These are phyloP conservation scores for Hiodon alosoides DNA, from an alignment of 2,113 vertebrate genomes.

Conservation along the genomic window DNA sequence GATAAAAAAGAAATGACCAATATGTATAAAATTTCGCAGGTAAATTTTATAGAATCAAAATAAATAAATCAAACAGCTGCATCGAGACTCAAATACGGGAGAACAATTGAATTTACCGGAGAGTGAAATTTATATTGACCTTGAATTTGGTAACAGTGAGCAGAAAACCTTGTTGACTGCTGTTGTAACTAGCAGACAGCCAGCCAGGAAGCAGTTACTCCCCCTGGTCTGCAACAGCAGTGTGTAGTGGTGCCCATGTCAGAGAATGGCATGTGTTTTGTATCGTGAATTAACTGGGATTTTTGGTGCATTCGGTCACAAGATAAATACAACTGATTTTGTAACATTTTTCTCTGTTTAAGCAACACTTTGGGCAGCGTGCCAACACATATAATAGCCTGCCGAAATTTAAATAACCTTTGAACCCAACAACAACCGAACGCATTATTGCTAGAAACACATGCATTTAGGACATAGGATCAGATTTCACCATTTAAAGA, in stretches of 20 bases:
- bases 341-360: slow-evolving; percentile 26
- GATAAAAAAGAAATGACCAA: background rate
- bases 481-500: background rate
- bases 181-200: slow-evolving; percentile 11
- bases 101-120: background rate
- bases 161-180: slow-evolving; percentile 6
- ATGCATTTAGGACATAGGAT: background rate
- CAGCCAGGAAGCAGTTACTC: slow-evolving; percentile 14
- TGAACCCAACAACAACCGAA: slow-evolving; percentile 12
- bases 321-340: slow-evolving; percentile 32
- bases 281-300: slow-evolving; percentile 36
- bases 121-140: background rate
- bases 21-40: background rate
- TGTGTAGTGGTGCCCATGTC: slow-evolving; percentile 22
- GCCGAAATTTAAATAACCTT: slow-evolving; percentile 35
- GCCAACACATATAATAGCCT: slow-evolving; percentile 20
- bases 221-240: slow-evolving; percentile 10
- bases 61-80: background rate
- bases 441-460: background rate
- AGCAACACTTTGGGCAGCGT: slow-evolving; percentile 13
- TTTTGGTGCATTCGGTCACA: slow-evolving; percentile 29
- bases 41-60: background rate
- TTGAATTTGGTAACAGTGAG: slow-evolving; percentile 6
- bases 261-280: slow-evolving; percentile 32
- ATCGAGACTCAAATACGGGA: background rate